A percentile compares a stretch with the other conserved stretches of the same genome.
Evolutionary conservation across 2,113 vertebrate genomes (phyloP).

Genomic region (Sebastes schlegelii): DNA sequence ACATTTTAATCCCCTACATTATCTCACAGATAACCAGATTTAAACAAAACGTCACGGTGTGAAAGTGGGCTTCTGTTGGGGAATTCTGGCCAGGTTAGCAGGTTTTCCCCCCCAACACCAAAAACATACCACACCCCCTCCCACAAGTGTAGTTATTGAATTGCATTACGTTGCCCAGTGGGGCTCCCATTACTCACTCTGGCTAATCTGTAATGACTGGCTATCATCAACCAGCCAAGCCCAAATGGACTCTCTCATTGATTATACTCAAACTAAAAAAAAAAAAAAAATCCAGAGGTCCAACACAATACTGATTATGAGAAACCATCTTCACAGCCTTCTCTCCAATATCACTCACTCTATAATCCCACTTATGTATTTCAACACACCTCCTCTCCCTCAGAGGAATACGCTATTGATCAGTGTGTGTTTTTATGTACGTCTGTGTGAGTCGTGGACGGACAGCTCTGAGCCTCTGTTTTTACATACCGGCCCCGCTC

Average conservation of each 20-base stretch:
- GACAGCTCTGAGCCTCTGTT: slow-evolving; percentile 67
- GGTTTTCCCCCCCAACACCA: slow-evolving; percentile 2
- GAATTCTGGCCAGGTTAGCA: slow-evolving; percentile 32
- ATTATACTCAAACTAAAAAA: slow-evolving; percentile 70
- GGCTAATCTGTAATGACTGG: slow-evolving; percentile 83
- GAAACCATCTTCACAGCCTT: slow-evolving; percentile 58
- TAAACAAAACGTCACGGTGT: slow-evolving; percentile 24
- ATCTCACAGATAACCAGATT: slow-evolving; percentile 54
- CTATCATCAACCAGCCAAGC: slow-evolving; percentile 78
- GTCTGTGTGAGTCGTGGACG: slow-evolving; percentile 50
- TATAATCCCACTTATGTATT: slow-evolving; percentile 74
- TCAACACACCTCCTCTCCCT: slow-evolving; percentile 67
- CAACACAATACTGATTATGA: slow-evolving; percentile 57
- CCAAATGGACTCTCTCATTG: slow-evolving; percentile 78
- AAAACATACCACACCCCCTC: slow-evolving; percentile 37
- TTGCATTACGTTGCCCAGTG: slow-evolving; percentile 74
- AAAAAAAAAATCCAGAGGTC: slow-evolving; percentile 51
- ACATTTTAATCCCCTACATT: slow-evolving; percentile 53
- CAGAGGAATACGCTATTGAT: slow-evolving; percentile 80
- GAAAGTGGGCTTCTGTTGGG: slow-evolving; percentile 19
- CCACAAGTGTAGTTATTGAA: slow-evolving; percentile 77
- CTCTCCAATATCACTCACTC: slow-evolving; percentile 65
- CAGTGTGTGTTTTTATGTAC: slow-evolving; percentile 33
- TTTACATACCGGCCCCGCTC: slow-evolving; percentile 75
- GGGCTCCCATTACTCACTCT: slow-evolving; percentile 81